These are phyloP conservation scores for Acanthaster planci DNA, from an alignment of 35 echinoderm and acorn worm genomes.

Conservation along the genomic window DNA sequence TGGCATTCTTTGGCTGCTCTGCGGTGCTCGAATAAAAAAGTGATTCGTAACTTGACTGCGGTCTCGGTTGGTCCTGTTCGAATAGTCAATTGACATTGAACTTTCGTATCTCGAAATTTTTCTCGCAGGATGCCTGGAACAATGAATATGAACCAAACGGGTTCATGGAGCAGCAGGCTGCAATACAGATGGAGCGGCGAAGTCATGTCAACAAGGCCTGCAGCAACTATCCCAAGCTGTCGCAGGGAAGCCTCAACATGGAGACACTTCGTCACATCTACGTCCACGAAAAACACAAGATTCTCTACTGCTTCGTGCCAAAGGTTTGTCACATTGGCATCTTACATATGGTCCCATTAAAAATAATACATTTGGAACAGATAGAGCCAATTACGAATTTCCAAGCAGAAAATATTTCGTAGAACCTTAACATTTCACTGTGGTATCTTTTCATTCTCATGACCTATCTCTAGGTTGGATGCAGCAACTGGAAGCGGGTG, in stretches of 20 bases:
- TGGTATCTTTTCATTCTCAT: background rate
- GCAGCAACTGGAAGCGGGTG: slow-evolving; percentile 94
- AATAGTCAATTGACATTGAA: too few species aligned
- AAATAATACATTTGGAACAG: background rate
- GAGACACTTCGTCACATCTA: slow-evolving; percentile 82
- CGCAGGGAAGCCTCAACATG: slow-evolving; percentile 35
- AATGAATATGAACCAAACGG: background rate
- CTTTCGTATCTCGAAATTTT: too few species aligned
- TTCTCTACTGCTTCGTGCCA: slow-evolving; percentile 87
- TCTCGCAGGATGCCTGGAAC: background rate
- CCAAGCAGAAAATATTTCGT: too few species aligned
- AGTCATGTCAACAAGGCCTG: slow-evolving; percentile 40
- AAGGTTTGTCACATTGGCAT: slow-evolving; percentile 38
- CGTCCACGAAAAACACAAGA: slow-evolving; percentile 77
- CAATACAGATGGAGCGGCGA: slow-evolving; percentile 51
- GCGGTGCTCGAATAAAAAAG: too few species aligned
- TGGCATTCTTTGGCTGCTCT: too few species aligned
- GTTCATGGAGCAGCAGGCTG: slow-evolving; percentile 57
- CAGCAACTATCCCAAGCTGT: slow-evolving; percentile 54
- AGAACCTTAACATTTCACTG: too few species aligned
- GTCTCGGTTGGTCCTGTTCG: too few species aligned
- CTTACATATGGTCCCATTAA: too few species aligned
- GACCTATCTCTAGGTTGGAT: slow-evolving; percentile 46
- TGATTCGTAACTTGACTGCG: too few species aligned
- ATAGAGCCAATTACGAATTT: background rate